Conservation (phyloP, 2,888 invertebrate species). For the Selenia dentaria region DNA sequence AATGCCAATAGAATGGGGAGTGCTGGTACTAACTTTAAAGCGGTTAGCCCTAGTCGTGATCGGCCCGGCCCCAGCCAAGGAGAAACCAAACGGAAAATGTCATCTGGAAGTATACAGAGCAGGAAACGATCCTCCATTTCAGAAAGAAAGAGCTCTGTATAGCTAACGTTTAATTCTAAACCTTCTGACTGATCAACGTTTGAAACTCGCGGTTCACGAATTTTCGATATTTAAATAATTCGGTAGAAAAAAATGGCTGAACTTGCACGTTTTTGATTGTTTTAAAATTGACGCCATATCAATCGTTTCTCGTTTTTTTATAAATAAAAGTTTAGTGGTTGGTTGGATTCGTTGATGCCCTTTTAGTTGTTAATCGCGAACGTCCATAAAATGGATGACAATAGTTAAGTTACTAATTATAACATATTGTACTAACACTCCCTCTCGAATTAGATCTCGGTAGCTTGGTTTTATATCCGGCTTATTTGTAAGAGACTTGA, state of each 20-base stretch:
- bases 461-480: slow-evolving; percentile 30
- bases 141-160: slow-evolving; percentile 77
- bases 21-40: slow-evolving; percentile 53
- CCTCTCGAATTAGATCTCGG: slow-evolving; percentile 48
- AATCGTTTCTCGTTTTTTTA: slow-evolving; percentile 42
- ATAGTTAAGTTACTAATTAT: slow-evolving; percentile 61
- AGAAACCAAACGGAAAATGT: slow-evolving; percentile 75
- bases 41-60: slow-evolving; percentile 50
- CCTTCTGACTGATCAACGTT: slow-evolving; percentile 12
- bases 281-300: slow-evolving; percentile 49
- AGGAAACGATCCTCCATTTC: slow-evolving; percentile 75
- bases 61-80: slow-evolving; percentile 49
- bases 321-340: slow-evolving; percentile 39
- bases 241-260: slow-evolving; percentile 4
- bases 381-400: slow-evolving; percentile 69
- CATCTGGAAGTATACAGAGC: slow-evolving; percentile 75
- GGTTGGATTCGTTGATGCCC: slow-evolving; percentile 46
- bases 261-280: slow-evolving; percentile 14
- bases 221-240: not conserved
- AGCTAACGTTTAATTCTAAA: slow-evolving; percentile 44
- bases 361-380: slow-evolving; percentile 48
- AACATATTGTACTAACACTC: slow-evolving; percentile 40
- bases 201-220: slow-evolving; percentile 34
- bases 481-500: slow-evolving; percentile 18
- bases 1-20: slow-evolving; percentile 70